Percentiles rank a stretch among this genome's conserved stretches.
Evolutionary conservation across 2,888 invertebrate species (phyloP).

Genomic region (Tinea trinotella): DNA sequence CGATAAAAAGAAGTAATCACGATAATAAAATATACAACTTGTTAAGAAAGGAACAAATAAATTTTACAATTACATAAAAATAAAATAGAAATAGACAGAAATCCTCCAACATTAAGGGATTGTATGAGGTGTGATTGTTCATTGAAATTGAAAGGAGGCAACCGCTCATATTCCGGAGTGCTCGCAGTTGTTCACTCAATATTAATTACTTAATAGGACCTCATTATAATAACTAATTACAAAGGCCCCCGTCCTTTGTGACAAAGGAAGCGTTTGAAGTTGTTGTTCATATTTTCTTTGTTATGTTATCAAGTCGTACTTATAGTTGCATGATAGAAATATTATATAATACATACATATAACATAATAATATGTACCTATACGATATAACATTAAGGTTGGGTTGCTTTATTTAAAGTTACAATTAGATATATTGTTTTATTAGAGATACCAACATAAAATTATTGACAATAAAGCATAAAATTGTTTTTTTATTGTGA

Average conservation of each 20-base stretch:
- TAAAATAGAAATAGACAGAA: neutral
- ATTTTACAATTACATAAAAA: neutral
- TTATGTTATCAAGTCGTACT: conserved; percentile 6
- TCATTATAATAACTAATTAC: conserved; percentile 14
- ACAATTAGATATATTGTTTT: no score
- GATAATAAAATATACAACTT: no score
- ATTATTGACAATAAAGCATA: no score
- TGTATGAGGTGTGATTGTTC: neutral
- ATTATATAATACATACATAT: no score
- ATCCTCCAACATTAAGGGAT: neutral
- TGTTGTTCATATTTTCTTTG: conserved; percentile 5
- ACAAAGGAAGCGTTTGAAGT: conserved; percentile 1
- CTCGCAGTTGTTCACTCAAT: neutral
- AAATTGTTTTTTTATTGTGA: no score
- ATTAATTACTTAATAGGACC: conserved; percentile 7
- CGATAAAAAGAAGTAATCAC: no score
- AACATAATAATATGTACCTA: no score
- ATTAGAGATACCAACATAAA: no score
- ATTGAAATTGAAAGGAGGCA: neutral
- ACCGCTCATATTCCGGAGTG: conserved; percentile 1
- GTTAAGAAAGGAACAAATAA: no score
- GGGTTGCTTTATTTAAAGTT: no score
- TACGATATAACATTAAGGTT: no score
- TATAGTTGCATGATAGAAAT: no score
- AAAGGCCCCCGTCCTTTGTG: neutral